phyloP scores from a whole-genome alignment of 2,797 vertebrate genomes.

The Ammospiza maritima region DNA sequence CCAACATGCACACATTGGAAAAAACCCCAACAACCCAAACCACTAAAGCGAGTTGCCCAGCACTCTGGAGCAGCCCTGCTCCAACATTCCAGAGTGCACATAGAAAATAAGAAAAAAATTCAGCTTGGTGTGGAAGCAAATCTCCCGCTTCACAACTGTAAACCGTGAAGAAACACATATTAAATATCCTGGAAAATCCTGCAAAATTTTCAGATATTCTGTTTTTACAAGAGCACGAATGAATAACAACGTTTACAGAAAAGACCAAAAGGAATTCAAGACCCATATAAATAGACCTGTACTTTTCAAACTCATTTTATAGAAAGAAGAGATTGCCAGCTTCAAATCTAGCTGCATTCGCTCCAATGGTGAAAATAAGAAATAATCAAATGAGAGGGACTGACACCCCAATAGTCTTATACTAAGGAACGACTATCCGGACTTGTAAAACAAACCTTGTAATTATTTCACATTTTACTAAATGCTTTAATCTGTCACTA shows the following conservation, averaged over 20 bases:
- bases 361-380: not conserved
- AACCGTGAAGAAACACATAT: slow-evolving; percentile 37
- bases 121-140: not conserved
- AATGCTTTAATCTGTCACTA: slow-evolving; percentile 66
- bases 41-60: not conserved
- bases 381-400: not conserved
- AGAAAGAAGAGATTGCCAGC: not conserved
- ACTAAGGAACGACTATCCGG: slow-evolving; percentile 16
- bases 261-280: not conserved
- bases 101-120: slow-evolving; percentile 20
- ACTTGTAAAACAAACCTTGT: slow-evolving; percentile 62
- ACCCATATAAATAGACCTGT: not conserved
- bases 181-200: not conserved
- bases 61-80: not conserved
- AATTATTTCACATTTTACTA: slow-evolving; percentile 64
- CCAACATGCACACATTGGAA: not conserved
- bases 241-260: not conserved
- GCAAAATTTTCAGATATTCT: not conserved
- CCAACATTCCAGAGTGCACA: slow-evolving; percentile 21
- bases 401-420: not conserved
- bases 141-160: not conserved
- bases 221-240: not conserved
- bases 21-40: not conserved
- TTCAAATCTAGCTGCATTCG: not conserved
- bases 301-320: not conserved